phyloP scores from a whole-genome alignment of 2,113 vertebrate species.

The Astur gentilis region DNA sequence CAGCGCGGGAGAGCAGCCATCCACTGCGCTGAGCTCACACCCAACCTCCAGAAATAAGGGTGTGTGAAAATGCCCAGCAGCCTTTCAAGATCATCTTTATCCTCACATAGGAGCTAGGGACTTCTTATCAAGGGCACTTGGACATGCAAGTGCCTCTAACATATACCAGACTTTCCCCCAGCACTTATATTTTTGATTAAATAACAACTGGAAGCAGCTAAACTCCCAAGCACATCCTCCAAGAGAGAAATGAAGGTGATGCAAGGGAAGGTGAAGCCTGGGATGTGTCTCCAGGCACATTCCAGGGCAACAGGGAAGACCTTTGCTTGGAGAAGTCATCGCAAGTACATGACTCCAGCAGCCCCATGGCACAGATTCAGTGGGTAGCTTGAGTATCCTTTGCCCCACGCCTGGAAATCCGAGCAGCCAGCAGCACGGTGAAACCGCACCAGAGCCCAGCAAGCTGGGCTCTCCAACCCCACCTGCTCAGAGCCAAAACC shows the following conservation, averaged over 20 bases:
- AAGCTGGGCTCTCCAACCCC: not conserved
- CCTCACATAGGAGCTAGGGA: not conserved
- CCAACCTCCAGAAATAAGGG: not conserved
- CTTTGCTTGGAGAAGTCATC: not conserved
- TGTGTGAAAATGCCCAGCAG: not conserved
- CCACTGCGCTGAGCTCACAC: not conserved
- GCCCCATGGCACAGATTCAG: not conserved
- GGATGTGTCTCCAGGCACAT: not conserved
- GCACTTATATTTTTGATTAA: not conserved
- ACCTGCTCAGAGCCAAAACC: not conserved
- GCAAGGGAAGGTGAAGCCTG: not conserved
- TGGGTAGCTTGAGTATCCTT: not conserved
- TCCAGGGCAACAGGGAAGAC: not conserved
- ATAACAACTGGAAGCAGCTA: not conserved
- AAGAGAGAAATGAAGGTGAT: not conserved
- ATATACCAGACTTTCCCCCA: not conserved
- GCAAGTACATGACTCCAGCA: not conserved
- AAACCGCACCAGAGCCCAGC: rapidly evolving
- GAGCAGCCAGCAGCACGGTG: not conserved
- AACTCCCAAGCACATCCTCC: rapidly evolving
- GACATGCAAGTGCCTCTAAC: not conserved
- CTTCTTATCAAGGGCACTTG: not conserved
- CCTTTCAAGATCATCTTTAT: not conserved
- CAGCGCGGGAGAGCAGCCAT: rapidly evolving
- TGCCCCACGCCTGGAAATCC: rapidly evolving